Evolutionary conservation across 2,797 vertebrate genomes (phyloP).

Genomic region (Malurus splendens): DNA sequence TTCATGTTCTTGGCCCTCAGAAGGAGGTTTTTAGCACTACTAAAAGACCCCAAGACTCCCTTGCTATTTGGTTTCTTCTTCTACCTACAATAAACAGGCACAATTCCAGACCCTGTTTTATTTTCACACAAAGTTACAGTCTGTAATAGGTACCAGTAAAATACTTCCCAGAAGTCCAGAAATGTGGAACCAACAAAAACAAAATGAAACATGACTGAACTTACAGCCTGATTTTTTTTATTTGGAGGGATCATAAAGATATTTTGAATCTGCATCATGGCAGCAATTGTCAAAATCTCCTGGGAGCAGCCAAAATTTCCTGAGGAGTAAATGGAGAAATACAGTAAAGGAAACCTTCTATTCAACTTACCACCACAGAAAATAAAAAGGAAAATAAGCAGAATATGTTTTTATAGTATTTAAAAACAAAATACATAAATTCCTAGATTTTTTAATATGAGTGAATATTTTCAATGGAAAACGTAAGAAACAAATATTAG

Average conservation of each 20-base stretch:
- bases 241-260: slow-evolving; percentile 87
- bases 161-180: background rate
- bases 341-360: background rate
- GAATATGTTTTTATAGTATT: background rate
- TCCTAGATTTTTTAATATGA: background rate
- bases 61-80: background rate
- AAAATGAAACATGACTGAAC: slow-evolving; percentile 33
- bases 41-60: background rate
- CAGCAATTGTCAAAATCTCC: slow-evolving; percentile 93
- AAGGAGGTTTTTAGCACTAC: background rate
- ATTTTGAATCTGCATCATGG: slow-evolving; percentile 99
- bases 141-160: background rate
- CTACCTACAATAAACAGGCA: background rate
- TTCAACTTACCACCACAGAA: background rate
- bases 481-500: background rate
- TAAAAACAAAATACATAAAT: background rate
- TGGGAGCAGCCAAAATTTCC: slow-evolving; percentile 95
- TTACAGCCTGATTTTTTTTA: slow-evolving; percentile 90
- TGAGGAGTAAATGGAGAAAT: slow-evolving; percentile 21
- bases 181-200: background rate
- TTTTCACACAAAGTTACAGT: background rate
- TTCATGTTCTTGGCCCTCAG: background rate
- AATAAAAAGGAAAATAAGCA: background rate
- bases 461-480: background rate
- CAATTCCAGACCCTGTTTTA: background rate